phyloP scores from a whole-genome alignment of 1,140 invertebrate genomes.

The Acyrthosiphon pisum region DNA sequence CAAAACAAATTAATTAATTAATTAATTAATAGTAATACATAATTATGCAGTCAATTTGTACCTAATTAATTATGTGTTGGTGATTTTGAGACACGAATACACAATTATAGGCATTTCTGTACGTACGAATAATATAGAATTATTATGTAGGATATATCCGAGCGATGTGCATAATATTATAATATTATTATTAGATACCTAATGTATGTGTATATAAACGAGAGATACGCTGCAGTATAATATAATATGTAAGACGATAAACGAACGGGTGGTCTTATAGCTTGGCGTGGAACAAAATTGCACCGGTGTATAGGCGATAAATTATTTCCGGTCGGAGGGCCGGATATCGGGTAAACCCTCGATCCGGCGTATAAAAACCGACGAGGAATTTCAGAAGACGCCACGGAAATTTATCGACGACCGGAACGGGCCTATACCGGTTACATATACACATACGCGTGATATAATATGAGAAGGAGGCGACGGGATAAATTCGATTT shows the following conservation, averaged over 20 bases:
- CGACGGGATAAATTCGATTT: slow-evolving; percentile 2
- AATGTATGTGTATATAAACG: neutral
- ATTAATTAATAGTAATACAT: neutral
- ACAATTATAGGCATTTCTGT: neutral
- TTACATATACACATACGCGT: neutral
- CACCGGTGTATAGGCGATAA: neutral
- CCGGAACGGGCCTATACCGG: neutral
- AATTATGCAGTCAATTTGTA: neutral
- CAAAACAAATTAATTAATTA: neutral
- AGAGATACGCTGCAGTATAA: neutral
- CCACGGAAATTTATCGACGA: neutral
- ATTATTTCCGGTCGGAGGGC: slow-evolving; percentile 17
- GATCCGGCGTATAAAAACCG: neutral
- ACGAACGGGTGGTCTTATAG: neutral
- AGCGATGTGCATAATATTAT: neutral
- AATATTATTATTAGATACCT: neutral
- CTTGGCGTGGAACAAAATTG: neutral
- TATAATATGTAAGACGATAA: neutral
- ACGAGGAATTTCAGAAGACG: neutral
- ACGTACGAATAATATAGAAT: too few relatives aligned
- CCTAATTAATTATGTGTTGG: neutral
- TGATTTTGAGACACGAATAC: neutral
- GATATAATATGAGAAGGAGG: neutral
- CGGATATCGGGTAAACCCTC: neutral
- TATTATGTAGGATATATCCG: neutral